phyloP scores from a whole-genome alignment of 2,113 vertebrate genomes.

The Leuciscus idus region DNA sequence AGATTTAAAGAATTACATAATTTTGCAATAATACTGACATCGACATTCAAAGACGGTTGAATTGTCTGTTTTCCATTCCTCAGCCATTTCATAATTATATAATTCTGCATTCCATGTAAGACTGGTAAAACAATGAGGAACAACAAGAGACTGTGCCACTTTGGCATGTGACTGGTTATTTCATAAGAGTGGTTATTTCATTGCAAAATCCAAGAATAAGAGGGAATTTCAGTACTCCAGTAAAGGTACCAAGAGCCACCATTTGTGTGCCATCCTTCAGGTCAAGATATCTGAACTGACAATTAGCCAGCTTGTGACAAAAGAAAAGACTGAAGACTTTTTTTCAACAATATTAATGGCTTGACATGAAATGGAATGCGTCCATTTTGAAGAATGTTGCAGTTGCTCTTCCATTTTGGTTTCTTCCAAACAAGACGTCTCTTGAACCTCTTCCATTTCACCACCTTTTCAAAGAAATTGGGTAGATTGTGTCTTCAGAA shows the following conservation, averaged over 20 bases:
- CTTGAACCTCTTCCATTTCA: not conserved
- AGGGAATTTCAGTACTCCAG: not conserved
- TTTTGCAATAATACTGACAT: not conserved
- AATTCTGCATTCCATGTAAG: constrained; percentile 11
- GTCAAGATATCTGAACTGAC: not conserved
- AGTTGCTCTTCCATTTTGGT: not conserved
- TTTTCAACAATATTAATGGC: not conserved
- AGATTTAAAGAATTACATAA: constrained; percentile 28
- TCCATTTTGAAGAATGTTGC: not conserved
- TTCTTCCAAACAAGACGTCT: constrained; percentile 5
- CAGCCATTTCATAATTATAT: not conserved
- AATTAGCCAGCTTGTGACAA: not conserved
- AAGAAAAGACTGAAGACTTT: not conserved
- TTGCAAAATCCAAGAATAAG: not conserved
- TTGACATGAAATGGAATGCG: not conserved
- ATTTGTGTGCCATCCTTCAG: not conserved
- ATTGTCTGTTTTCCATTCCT: constrained; percentile 61
- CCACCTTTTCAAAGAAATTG: not conserved
- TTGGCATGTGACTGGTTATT: not conserved
- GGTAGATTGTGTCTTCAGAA: not conserved
- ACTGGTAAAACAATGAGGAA: not conserved
- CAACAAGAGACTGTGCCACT: not conserved
- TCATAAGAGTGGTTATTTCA: not conserved
- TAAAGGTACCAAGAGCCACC: not conserved
- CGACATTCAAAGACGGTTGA: constrained; percentile 77